Base-by-base conservation (phyloP, 92 coral and sea anemone species). In the Actinostola sp. region DNA sequence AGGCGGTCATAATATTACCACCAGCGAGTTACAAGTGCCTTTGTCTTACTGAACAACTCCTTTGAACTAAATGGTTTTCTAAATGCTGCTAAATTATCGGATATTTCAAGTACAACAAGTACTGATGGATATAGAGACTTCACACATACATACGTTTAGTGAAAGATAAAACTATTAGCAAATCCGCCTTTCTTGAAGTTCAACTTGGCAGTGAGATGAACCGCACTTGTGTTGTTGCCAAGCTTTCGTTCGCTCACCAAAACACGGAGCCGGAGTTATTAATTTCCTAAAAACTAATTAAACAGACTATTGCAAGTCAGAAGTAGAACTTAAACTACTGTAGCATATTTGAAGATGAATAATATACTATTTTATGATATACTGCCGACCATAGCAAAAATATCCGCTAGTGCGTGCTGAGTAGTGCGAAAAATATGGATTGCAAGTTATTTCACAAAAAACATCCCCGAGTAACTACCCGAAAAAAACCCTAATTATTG, bases 71-170 rank as follows among this genome's bases (percentile, higher is more conserved):
- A 68, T 68, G 74, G 62, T 48, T 66, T 52, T 52, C 61, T 68
- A 68, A 68, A 30, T 51, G 74, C 74, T 68, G 27, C 61, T 68
- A 68, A 68, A 50, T 68, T 52, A 68, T 68, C 74, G 62, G 42
- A 51, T 51, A 7, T 50, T 50, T 50, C 74, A 68, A 68, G 62
- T 50, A 68, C 74, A 29, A 42, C 30, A 15, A 52, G 34, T 31
- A 50, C 32, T 48, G 73, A 48, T 17, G 26, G 13, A n/a, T 24
- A 29, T 34, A 49, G 25, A 46, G 45, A 25, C 2, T 64, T 30
- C 12, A 29, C 33, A 29, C 23, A 9, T 42, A 24, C 17, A 16
- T 2, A n/a, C 17, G 23, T 21, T 58, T 2, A 2, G 1, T 2
- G 29, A 4, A 30, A 21, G 14, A 14, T 11, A 16, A 24, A 19